phyloP scores from a whole-genome alignment of 2,113 vertebrate genomes.

The Rhizomys pruinosus region DNA sequence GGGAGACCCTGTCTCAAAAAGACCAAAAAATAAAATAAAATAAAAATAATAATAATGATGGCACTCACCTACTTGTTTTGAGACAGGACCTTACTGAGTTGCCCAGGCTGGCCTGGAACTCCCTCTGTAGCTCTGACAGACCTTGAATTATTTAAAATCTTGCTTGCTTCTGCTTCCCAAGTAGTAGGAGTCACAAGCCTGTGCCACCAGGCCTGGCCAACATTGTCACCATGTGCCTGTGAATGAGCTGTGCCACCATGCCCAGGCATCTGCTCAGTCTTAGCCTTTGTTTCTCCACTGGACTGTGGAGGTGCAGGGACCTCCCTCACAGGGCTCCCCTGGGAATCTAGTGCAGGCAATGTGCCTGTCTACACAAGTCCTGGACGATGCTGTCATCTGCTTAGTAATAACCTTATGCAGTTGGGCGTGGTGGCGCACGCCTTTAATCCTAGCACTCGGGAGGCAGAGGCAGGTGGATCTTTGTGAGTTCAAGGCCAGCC shows the following conservation, averaged over 20 bases:
- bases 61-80: background rate
- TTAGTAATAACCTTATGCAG: too few species aligned
- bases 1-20: too few species aligned
- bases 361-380: too few species aligned
- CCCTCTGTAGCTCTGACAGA: background rate
- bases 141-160: background rate
- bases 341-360: background rate
- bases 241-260: background rate
- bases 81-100: background rate
- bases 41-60: too few species aligned
- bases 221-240: background rate
- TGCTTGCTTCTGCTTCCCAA: background rate
- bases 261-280: background rate
- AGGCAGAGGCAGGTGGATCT: too few species aligned
- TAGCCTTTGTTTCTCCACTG: slow-evolving; percentile 43
- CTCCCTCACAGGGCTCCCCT: accelerated
- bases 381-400: background rate
- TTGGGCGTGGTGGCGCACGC: too few species aligned
- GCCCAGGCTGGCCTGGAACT: background rate
- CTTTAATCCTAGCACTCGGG: too few species aligned
- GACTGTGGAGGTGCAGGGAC: background rate
- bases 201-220: too few species aligned
- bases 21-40: too few species aligned
- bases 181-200: too few species aligned
- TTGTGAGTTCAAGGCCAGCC: too few species aligned